phyloP scores from a whole-genome alignment of 2,797 vertebrate genomes.

The Pygocentrus nattereri region DNA sequence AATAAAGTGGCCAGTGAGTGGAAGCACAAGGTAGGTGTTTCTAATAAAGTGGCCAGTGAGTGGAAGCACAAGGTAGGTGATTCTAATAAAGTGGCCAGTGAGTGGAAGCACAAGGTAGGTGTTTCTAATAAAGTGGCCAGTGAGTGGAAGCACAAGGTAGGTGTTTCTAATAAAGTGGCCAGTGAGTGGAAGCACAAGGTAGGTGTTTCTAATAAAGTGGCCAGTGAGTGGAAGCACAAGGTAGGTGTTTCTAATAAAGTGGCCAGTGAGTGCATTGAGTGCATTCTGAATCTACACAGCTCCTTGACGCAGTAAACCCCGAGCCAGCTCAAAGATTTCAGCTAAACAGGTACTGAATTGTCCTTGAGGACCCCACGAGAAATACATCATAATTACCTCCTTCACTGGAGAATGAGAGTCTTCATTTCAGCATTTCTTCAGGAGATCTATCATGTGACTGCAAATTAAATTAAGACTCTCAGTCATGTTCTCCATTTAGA shows the following conservation, averaged over 20 bases:
- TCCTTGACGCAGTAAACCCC: neutral
- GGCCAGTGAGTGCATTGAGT: neutral
- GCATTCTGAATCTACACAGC: neutral
- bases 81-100: too few relatives aligned
- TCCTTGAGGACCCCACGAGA: neutral
- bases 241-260: conserved; percentile 3
- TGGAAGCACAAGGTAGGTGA: too few relatives aligned
- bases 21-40: too few relatives aligned
- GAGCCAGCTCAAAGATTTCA: neutral
- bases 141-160: too few relatives aligned
- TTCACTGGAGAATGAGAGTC: neutral
- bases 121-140: too few relatives aligned
- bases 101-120: too few relatives aligned
- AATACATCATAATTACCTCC: neutral
- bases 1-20: too few relatives aligned
- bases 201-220: neutral
- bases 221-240: neutral
- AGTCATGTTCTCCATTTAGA: neutral
- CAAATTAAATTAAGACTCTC: neutral
- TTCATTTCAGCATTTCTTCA: neutral
- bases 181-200: neutral
- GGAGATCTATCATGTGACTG: neutral
- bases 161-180: too few relatives aligned
- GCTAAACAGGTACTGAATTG: neutral
- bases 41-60: too few relatives aligned